phyloP scores from a whole-genome alignment of 1,140 invertebrate genomes.

The Melanaphis sacchari region DNA sequence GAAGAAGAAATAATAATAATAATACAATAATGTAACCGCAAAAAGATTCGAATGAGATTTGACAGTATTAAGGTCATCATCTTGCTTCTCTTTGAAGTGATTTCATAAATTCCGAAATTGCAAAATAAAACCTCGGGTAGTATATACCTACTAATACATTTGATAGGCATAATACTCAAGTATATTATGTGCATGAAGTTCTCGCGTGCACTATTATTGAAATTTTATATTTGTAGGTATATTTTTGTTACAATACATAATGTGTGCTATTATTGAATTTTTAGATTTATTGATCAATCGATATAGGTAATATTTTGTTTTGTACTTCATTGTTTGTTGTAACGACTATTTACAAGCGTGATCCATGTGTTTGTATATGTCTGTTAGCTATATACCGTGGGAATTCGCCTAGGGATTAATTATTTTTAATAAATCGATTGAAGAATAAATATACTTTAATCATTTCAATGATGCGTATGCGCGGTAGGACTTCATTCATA shows the following conservation, averaged over 20 bases:
- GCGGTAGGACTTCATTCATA: conserved; percentile 50
- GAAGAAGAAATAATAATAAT: neutral
- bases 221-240: neutral
- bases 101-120: neutral
- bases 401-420: conserved; percentile 48
- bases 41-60: neutral
- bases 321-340: neutral
- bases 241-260: neutral
- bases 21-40: neutral
- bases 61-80: conserved; percentile 32
- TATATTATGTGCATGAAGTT: neutral
- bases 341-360: neutral
- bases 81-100: neutral
- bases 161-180: neutral
- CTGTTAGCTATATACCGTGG: conserved; percentile 37
- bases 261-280: neutral
- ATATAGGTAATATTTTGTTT: neutral
- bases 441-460: conserved; percentile 47
- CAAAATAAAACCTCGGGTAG: neutral
- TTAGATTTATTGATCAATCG: neutral
- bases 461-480: conserved; percentile 35
- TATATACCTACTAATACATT: neutral
- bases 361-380: neutral
- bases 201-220: neutral
- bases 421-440: conserved; percentile 52